phyloP scores from a whole-genome alignment of 2,113 vertebrate genomes.

The Ascaphus truei region DNA sequence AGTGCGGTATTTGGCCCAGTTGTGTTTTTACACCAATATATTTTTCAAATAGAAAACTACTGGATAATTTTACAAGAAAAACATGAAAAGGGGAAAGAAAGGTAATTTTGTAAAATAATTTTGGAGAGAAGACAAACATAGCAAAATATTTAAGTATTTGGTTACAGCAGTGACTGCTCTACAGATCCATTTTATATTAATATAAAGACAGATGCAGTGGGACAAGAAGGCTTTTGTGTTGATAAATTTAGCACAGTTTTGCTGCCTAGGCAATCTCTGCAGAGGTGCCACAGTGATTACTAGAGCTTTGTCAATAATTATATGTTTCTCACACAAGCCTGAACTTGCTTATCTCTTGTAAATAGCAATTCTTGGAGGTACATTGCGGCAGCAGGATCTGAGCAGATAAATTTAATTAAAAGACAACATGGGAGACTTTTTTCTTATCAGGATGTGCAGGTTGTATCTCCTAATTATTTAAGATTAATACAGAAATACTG shows the following conservation, averaged over 20 bases:
- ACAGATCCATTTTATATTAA: neutral
- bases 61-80: no score
- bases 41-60: no score
- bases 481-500: neutral
- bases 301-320: conserved; percentile 39
- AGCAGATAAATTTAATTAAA: conserved; percentile 23
- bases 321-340: neutral
- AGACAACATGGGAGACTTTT: conserved; percentile 9
- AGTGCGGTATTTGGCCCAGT: no score
- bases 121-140: no score
- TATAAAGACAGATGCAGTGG: neutral
- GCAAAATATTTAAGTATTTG: no score
- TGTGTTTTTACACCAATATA: no score
- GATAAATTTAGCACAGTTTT: neutral
- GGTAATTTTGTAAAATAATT: no score
- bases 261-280: neutral
- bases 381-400: conserved; percentile 5
- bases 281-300: neutral
- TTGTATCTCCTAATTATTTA: neutral
- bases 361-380: neutral
- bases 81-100: no score
- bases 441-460: conserved; percentile 9
- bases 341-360: neutral
- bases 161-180: neutral
- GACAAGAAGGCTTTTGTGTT: neutral